phyloP scores from a whole-genome alignment of 1,140 invertebrate genomes.

The Hermatobates lingyangjiaoensis region DNA sequence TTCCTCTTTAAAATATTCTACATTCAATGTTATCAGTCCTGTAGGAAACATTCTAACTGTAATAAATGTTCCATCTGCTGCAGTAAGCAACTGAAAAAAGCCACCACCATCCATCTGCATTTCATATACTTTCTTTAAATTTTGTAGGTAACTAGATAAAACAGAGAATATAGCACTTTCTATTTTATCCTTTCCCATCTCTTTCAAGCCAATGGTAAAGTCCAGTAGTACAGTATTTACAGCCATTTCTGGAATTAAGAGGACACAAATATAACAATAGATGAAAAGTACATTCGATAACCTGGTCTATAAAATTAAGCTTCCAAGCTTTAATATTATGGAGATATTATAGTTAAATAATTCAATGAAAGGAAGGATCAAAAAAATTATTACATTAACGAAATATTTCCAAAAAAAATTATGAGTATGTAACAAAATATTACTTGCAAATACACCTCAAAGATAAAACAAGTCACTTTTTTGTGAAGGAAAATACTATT shows the following conservation, averaged over 20 bases:
- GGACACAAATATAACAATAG: no score
- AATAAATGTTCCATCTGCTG: conserved; percentile 44
- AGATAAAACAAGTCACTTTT: no score
- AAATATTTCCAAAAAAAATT: no score
- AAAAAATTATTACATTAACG: no score
- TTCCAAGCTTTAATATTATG: no score
- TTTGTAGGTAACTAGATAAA: conserved; percentile 42
- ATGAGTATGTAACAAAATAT: no score
- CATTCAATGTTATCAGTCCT: conserved; percentile 54
- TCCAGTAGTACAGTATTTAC: conserved; percentile 64
- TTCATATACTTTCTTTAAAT: conserved; percentile 36
- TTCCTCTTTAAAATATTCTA: conserved; percentile 59
- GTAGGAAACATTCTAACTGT: conserved; percentile 48
- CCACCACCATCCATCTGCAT: conserved; percentile 39
- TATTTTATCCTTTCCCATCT: conserved; percentile 40
- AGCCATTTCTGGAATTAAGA: conserved; percentile 40
- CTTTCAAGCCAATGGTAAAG: conserved; percentile 50
- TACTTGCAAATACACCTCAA: no score
- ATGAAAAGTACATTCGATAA: no score
- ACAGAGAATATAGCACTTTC: conserved; percentile 45
- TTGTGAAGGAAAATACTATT: no score
- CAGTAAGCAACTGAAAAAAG: conserved; percentile 41
- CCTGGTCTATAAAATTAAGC: no score
- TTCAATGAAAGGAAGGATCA: no score
- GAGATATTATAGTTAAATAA: no score